Conservation (phyloP, 1,140 invertebrate genomes). For the Oedothorax gibbosus region DNA sequence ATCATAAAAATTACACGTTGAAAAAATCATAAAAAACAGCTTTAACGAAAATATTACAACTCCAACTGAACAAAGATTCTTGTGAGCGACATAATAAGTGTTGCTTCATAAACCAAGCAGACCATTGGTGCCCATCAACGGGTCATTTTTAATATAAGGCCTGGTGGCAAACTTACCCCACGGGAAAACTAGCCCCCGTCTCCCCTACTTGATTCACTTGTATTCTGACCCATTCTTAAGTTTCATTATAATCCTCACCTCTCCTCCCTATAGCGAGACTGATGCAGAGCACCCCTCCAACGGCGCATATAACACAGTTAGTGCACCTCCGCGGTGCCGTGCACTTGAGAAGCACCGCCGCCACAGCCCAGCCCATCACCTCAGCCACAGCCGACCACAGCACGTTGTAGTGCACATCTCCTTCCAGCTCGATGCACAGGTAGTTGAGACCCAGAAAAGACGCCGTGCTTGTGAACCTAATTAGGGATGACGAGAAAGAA, state of each 20-base stretch:
- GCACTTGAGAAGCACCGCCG: constrained; percentile 28
- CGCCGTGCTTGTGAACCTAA: constrained; percentile 79
- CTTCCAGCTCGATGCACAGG: constrained; percentile 87
- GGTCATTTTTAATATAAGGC: too few relatives aligned
- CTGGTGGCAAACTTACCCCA: too few relatives aligned
- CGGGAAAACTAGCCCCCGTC: too few relatives aligned
- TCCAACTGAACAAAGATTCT: too few relatives aligned
- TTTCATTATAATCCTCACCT: neutral
- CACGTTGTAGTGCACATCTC: constrained; percentile 86
- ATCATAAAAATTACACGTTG: too few relatives aligned
- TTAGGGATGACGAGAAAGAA: constrained; percentile 5
- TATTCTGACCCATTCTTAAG: too few relatives aligned
- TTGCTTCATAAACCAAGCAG: too few relatives aligned
- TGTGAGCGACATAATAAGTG: too few relatives aligned
- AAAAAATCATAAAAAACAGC: too few relatives aligned
- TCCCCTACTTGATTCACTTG: too few relatives aligned
- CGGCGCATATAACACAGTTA: constrained; percentile 48
- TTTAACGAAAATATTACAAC: too few relatives aligned
- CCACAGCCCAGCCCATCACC: constrained; percentile 70
- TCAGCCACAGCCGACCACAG: constrained; percentile 86
- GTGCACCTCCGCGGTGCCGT: constrained; percentile 32
- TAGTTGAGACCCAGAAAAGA: constrained; percentile 90
- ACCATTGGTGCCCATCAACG: too few relatives aligned
- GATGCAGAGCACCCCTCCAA: constrained; percentile 55
- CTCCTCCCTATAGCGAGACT: constrained; percentile 46